phyloP scores from a whole-genome alignment of 35 echinoderm and acorn worm species.

The Apostichopus californicus region DNA sequence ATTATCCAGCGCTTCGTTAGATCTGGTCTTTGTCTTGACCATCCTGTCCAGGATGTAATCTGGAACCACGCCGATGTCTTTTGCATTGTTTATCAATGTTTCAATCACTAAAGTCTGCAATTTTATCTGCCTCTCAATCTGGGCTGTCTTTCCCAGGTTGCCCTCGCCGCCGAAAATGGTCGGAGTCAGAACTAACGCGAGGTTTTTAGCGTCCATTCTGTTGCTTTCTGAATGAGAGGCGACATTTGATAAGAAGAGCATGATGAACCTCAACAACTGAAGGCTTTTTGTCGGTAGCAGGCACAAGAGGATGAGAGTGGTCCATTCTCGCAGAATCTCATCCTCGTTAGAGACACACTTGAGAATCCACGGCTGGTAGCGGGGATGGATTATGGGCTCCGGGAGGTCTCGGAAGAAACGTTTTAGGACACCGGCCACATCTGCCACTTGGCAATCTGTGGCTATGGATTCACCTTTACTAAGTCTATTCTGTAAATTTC shows the following conservation, averaged over 20 bases:
- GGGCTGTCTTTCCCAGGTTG: slow-evolving; percentile 44
- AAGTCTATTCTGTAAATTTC: slow-evolving; percentile 63
- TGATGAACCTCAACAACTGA: slow-evolving; percentile 72
- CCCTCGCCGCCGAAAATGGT: slow-evolving; percentile 64
- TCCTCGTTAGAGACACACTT: slow-evolving; percentile 76
- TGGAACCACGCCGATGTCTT: slow-evolving; percentile 82
- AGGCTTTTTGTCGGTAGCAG: slow-evolving; percentile 62
- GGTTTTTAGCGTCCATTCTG: slow-evolving; percentile 87
- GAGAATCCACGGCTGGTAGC: slow-evolving; percentile 64
- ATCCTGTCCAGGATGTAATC: slow-evolving; percentile 76
- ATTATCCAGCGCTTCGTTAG: slow-evolving; percentile 63
- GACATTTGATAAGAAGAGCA: slow-evolving; percentile 78
- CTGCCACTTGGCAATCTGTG: slow-evolving; percentile 57
- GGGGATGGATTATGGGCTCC: slow-evolving; percentile 72
- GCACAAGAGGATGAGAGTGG: slow-evolving; percentile 54
- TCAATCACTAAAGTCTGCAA: slow-evolving; percentile 64
- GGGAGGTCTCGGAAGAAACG: slow-evolving; percentile 88
- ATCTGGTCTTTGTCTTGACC: slow-evolving; percentile 58
- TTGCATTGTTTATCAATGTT: slow-evolving; percentile 76
- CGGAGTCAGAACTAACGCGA: slow-evolving; percentile 83
- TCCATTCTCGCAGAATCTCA: slow-evolving; percentile 55
- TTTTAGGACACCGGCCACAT: slow-evolving; percentile 94
- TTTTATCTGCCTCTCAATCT: slow-evolving; percentile 67
- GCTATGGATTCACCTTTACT: slow-evolving; percentile 63
- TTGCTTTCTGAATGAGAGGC: slow-evolving; percentile 63